phyloP scores from a whole-genome alignment of 2,113 vertebrate species.

The Pluvialis apricaria region DNA sequence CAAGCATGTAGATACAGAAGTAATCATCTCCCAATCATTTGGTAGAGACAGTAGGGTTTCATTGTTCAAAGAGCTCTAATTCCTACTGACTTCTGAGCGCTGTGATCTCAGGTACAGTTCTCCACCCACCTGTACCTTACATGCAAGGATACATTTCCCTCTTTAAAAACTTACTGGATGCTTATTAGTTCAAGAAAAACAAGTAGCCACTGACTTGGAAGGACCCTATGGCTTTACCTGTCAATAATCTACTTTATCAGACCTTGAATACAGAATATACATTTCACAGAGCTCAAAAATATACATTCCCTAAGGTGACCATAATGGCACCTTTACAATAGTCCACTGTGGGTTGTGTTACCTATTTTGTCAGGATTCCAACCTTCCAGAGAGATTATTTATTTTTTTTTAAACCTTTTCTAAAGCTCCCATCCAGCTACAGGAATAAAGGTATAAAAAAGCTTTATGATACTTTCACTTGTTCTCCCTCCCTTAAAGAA shows the following conservation, averaged over 20 bases:
- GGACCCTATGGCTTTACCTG: background rate
- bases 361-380: background rate
- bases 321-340: background rate
- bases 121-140: background rate
- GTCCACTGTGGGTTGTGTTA: background rate
- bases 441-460: background rate
- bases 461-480: background rate
- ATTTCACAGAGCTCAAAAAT: background rate
- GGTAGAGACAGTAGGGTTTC: background rate
- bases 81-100: background rate
- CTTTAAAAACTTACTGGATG: background rate
- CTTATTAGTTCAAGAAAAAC: background rate
- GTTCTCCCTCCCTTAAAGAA: background rate
- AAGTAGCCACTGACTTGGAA: background rate
- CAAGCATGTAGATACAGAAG: background rate
- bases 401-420: background rate
- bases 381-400: accelerated
- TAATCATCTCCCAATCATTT: background rate
- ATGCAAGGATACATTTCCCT: background rate
- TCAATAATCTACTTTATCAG: background rate
- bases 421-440: background rate
- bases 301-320: background rate
- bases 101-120: background rate
- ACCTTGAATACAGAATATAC: background rate
- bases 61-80: background rate